These are phyloP conservation scores for Telmatochromis sp. DNA, from an alignment of 2,113 vertebrate genomes.

Conservation along the genomic window DNA sequence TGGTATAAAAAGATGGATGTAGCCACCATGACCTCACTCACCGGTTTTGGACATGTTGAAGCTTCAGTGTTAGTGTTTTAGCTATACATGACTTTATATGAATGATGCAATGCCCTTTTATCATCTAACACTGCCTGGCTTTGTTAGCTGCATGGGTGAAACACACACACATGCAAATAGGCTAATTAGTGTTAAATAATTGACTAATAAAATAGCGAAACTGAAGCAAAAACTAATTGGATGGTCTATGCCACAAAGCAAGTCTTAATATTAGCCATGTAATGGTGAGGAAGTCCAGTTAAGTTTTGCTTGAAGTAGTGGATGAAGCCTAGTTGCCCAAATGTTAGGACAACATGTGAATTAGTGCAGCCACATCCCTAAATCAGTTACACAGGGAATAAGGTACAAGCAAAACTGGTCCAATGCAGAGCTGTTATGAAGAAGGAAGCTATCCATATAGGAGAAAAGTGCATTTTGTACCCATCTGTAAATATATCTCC, in stretches of 20 bases:
- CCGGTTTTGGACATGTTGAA: not conserved
- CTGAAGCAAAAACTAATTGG: not conserved
- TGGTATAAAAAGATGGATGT: not conserved
- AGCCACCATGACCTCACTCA: not conserved
- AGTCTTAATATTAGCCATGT: not conserved
- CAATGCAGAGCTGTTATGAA: rapidly evolving
- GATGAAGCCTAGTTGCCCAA: not conserved
- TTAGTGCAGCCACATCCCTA: no score
- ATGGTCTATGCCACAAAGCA: not conserved
- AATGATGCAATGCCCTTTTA: rapidly evolving
- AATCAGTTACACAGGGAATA: not conserved
- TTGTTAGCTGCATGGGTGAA: rapidly evolving
- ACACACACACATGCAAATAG: not conserved
- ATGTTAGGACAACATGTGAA: not conserved
- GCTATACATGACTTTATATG: no score
- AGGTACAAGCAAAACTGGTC: not conserved
- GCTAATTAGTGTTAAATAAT: not conserved
- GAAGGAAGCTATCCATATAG: not conserved
- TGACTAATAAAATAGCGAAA: not conserved
- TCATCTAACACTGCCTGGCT: not conserved
- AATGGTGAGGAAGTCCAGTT: not conserved
- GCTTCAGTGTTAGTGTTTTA: not conserved
- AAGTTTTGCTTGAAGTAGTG: not conserved
- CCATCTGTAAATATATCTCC: not conserved
- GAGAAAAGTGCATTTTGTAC: not conserved